phyloP scores from a whole-genome alignment of 2,797 vertebrate species.

The Amphiprion clarkii region DNA sequence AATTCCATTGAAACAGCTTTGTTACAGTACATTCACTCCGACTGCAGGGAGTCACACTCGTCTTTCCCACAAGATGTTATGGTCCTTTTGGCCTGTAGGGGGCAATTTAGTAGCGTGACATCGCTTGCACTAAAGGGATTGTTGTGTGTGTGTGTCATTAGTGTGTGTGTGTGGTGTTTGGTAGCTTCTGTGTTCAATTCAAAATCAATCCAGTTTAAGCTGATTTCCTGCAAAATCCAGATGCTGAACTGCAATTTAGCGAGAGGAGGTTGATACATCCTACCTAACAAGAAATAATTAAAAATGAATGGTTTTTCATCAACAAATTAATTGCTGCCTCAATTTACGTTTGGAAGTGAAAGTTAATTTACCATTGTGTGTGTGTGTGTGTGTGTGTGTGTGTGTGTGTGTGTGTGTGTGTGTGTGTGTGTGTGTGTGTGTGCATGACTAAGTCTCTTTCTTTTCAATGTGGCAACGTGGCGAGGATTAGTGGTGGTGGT shows the following conservation, averaged over 20 bases:
- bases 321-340: slow-evolving; percentile 65
- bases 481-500: slow-evolving; percentile 48
- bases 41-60: slow-evolving; percentile 16
- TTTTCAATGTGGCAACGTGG: slow-evolving; percentile 28
- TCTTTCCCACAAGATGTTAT: slow-evolving; percentile 48
- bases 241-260: slow-evolving; percentile 19
- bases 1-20: slow-evolving; percentile 54
- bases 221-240: slow-evolving; percentile 49
- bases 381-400: background rate
- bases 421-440: background rate
- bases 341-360: slow-evolving; percentile 54
- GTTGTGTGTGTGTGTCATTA: slow-evolving; percentile 3
- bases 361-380: slow-evolving; percentile 35
- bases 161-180: background rate
- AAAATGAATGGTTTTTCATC: slow-evolving; percentile 60
- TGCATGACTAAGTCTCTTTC: background rate
- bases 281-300: slow-evolving; percentile 60
- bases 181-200: slow-evolving; percentile 31
- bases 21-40: slow-evolving; percentile 44
- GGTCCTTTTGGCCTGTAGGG: slow-evolving; percentile 74
- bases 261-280: slow-evolving; percentile 34
- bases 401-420: background rate
- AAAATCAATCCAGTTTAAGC: slow-evolving; percentile 45
- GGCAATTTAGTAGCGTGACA: slow-evolving; percentile 81
- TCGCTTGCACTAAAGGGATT: slow-evolving; percentile 5